Evolutionary conservation across 1,140 invertebrate genomes (phyloP).

Genomic region (Ips nitidus): DNA sequence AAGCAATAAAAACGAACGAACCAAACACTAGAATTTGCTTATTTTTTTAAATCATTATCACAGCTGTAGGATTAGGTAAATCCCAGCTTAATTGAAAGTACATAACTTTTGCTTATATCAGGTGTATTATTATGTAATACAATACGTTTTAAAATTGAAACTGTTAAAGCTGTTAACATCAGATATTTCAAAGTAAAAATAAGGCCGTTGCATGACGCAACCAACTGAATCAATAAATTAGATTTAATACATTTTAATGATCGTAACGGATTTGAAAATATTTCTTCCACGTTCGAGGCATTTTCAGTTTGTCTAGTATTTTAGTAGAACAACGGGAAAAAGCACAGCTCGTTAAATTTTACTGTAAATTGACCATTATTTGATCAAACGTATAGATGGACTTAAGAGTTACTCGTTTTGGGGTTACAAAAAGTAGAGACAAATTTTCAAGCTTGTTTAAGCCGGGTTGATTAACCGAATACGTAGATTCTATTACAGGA

Average conservation of each 20-base stretch:
- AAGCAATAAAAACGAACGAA: too few relatives aligned
- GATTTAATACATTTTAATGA: slow-evolving; percentile 3
- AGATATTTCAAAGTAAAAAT: not conserved
- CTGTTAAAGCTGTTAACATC: slow-evolving; percentile 9
- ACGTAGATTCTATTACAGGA: too few relatives aligned
- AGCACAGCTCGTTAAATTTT: not conserved
- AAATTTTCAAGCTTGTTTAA: too few relatives aligned
- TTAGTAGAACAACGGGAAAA: not conserved
- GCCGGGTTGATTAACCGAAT: too few relatives aligned
- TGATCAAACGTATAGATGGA: too few relatives aligned
- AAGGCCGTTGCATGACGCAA: slow-evolving; percentile 5
- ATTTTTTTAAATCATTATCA: too few relatives aligned
- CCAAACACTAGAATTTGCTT: too few relatives aligned
- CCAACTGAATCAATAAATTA: slow-evolving; percentile 1
- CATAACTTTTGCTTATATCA: too few relatives aligned
- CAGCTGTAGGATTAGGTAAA: too few relatives aligned
- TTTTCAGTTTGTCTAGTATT: slow-evolving; percentile 2
- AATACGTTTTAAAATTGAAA: slow-evolving; percentile 2
- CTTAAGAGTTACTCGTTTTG: too few relatives aligned
- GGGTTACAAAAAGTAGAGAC: too few relatives aligned
- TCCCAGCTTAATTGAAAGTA: too few relatives aligned
- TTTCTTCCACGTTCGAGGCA: not conserved
- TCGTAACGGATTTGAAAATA: not conserved
- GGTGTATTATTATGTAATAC: not conserved
- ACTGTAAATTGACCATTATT: not conserved